Conservation (phyloP, 2,113 vertebrate genomes). For the Tachysurus vachellii region DNA sequence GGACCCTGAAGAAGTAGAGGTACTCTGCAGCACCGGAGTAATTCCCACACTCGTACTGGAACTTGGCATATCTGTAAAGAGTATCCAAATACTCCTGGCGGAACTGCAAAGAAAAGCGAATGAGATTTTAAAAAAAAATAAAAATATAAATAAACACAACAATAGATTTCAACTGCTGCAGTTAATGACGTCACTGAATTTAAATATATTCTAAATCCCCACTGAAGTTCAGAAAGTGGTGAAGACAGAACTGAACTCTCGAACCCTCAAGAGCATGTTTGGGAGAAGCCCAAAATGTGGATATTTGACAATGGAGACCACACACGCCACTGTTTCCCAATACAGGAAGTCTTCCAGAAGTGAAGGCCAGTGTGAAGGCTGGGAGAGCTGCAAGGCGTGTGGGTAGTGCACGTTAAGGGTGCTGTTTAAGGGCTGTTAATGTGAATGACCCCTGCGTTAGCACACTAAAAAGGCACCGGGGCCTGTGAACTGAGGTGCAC, state of each 20-base stretch:
- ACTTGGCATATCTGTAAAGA: constrained; percentile 95
- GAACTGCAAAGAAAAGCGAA: constrained; percentile 75
- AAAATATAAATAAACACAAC: background rate
- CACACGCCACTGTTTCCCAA: constrained; percentile 13
- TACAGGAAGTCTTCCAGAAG: background rate
- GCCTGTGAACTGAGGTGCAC: constrained; percentile 58
- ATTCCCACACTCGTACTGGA: constrained; percentile 98
- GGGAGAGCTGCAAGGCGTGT: constrained; percentile 31
- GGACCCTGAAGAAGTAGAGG: constrained; percentile 95
- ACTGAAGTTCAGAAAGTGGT: background rate
- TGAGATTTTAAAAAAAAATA: background rate
- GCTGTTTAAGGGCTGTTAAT: constrained; percentile 37
- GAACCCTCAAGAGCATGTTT: constrained; percentile 11
- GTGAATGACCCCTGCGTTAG: constrained; percentile 26
- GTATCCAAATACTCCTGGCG: constrained; percentile 97
- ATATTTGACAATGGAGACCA: constrained; percentile 22
- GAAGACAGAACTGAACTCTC: constrained; percentile 18
- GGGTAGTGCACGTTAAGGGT: constrained; percentile 21
- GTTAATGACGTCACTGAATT: background rate
- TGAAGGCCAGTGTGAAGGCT: constrained; percentile 14
- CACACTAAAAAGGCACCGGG: constrained; percentile 16
- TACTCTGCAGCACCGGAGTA: constrained; percentile 97
- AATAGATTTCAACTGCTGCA: background rate
- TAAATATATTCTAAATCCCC: background rate
- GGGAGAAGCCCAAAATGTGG: constrained; percentile 12